phyloP scores from a whole-genome alignment of 2,888 invertebrate species.

The Lasioglossum morio region DNA sequence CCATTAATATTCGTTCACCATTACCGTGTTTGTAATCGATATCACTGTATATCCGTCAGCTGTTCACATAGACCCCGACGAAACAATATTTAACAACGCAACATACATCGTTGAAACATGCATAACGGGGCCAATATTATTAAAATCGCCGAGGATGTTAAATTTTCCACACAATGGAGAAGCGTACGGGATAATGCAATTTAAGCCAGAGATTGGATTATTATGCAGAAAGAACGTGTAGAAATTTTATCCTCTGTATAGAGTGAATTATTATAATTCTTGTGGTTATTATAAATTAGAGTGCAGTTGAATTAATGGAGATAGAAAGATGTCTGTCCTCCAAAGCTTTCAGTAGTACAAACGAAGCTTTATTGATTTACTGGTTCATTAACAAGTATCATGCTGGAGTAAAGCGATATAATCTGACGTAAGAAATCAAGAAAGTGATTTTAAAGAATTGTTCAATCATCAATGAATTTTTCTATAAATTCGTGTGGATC shows the following conservation, averaged over 20 bases:
- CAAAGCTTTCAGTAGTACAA: background rate
- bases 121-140: background rate
- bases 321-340: background rate
- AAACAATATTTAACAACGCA: background rate
- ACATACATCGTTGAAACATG: background rate
- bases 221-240: background rate
- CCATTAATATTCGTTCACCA: background rate
- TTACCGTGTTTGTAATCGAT: background rate
- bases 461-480: background rate
- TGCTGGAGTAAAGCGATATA: background rate
- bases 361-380: constrained; percentile 1
- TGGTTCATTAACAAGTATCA: background rate
- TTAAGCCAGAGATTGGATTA: background rate
- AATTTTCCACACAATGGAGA: background rate
- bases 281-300: too few relatives aligned
- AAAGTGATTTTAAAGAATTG: background rate
- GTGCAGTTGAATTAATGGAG: background rate
- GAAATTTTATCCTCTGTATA: background rate
- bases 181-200: background rate
- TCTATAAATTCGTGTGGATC: background rate
- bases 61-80: background rate
- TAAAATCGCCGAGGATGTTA: background rate
- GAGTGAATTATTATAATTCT: background rate
- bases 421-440: too few relatives aligned
- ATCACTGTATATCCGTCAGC: background rate